Conservation (phyloP, 1,140 invertebrate species). For the Anastrepha obliqua region DNA sequence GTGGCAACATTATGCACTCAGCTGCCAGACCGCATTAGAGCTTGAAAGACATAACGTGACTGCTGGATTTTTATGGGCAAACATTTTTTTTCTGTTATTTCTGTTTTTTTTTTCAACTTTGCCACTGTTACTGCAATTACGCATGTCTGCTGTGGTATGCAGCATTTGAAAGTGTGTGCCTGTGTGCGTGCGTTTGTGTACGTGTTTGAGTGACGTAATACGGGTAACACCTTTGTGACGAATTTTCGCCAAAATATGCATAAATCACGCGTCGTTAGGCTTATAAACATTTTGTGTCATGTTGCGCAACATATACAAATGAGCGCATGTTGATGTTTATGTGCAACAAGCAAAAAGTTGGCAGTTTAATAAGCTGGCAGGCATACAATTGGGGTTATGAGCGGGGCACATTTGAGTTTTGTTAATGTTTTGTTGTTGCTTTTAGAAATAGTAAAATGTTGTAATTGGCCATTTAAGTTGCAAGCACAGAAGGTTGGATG, state of each 20-base stretch:
- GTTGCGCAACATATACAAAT: constrained; percentile 27
- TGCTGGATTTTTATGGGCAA: constrained; percentile 35
- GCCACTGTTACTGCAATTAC: constrained; percentile 7
- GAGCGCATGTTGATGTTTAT: neutral
- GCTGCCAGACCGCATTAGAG: constrained; percentile 35
- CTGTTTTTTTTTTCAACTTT: neutral
- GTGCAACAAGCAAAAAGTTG: neutral
- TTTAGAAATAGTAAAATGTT: too few species aligned
- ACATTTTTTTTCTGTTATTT: neutral
- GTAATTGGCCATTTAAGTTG: too few species aligned
- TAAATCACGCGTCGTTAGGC: constrained; percentile 49
- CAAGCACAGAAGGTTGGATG: too few species aligned
- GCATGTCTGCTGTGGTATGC: constrained; percentile 22
- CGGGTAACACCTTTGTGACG: constrained; percentile 51
- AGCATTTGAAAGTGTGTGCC: neutral
- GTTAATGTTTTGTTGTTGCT: too few species aligned
- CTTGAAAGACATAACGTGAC: constrained; percentile 40
- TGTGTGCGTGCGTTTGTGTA: neutral
- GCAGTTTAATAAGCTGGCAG: constrained; percentile 15
- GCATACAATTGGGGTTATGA: constrained; percentile 2
- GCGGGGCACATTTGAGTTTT: too few species aligned
- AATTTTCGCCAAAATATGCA: constrained; percentile 40
- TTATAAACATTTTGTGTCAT: neutral
- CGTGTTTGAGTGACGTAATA: constrained; percentile 36
- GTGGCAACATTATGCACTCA: constrained; percentile 52